Percentiles rank a stretch among this genome's conserved stretches.
Evolutionary conservation across 2,113 vertebrate species (phyloP).

Genomic region (Apodemus speciosus): DNA sequence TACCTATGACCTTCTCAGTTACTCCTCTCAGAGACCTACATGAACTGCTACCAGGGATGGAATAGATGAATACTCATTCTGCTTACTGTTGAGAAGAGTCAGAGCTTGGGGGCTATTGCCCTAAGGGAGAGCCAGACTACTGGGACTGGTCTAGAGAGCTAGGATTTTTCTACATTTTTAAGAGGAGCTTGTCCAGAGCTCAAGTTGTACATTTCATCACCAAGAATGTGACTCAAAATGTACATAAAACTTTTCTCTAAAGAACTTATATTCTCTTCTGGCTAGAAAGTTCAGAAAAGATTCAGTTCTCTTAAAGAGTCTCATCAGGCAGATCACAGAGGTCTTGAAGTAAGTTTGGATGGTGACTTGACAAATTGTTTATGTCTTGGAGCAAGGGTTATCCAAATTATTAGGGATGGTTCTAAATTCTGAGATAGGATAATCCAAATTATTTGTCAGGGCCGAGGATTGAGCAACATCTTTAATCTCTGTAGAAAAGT

Average conservation of each 20-base stretch:
- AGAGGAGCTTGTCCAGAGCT: not conserved
- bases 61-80: not conserved
- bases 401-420: not conserved
- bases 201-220: not conserved
- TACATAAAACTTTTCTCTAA: not conserved
- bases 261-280: not conserved
- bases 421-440: not conserved
- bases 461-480: not conserved
- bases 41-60: not conserved
- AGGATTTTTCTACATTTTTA: not conserved
- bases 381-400: not conserved
- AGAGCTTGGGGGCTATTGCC: fast-evolving
- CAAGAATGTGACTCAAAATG: not conserved
- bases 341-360: not conserved
- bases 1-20: not conserved
- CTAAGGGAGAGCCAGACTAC: not conserved
- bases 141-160: not conserved
- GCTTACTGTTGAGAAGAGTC: not conserved
- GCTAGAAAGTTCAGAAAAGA: not conserved
- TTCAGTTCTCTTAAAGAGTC: not conserved
- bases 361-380: not conserved
- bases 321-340: not conserved
- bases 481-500: not conserved
- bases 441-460: not conserved
- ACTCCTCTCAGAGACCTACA: not conserved